Conservation (phyloP, 1,140 invertebrate genomes). For the Nasonia giraulti region DNA sequence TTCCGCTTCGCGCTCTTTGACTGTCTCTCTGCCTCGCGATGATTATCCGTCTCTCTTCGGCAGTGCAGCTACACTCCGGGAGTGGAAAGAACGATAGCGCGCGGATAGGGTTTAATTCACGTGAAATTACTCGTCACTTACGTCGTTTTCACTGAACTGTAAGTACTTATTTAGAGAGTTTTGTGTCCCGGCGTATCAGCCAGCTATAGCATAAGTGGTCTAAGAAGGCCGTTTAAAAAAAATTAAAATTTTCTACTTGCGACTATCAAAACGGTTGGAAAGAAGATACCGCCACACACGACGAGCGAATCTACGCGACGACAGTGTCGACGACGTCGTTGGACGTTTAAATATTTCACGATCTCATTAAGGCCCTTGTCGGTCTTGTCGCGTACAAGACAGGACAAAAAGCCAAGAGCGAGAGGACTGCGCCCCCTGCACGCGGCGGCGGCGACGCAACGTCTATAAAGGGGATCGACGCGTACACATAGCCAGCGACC, state of each 20-base stretch:
- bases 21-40: not conserved
- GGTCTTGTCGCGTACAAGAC: slow-evolving; percentile 20
- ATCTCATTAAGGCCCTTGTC: slow-evolving; percentile 44
- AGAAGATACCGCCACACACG: not conserved
- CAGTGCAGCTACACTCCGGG: not conserved
- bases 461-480: slow-evolving; percentile 7
- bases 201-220: no score
- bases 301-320: no score
- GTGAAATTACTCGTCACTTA: slow-evolving; percentile 16
- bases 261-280: not conserved
- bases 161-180: not conserved
- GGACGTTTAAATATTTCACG: slow-evolving; percentile 47
- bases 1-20: slow-evolving; percentile 38
- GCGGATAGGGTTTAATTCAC: not conserved
- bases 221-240: no score
- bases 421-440: not conserved
- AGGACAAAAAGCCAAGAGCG: slow-evolving; percentile 24
- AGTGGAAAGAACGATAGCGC: not conserved
- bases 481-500: not conserved
- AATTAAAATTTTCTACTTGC: no score
- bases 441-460: not conserved
- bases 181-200: no score
- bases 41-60: not conserved
- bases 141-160: not conserved
- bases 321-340: not conserved